Percentiles rank a stretch among this genome's conserved stretches.
Conservation (phyloP, 2,888 invertebrate species). For the Calliphora vomitoria region DNA sequence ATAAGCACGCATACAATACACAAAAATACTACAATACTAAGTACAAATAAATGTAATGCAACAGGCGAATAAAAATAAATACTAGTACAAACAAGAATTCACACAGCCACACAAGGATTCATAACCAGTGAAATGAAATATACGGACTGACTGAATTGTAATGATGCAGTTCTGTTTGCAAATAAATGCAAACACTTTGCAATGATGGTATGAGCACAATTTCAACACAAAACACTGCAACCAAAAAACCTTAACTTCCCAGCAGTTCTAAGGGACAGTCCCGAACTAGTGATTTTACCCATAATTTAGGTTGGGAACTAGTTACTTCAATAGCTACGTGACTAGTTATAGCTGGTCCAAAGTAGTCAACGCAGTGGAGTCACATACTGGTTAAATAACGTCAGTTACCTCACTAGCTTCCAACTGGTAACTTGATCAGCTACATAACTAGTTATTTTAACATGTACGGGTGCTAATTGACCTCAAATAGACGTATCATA, state of each 20-base stretch:
- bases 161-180: constrained; percentile 60
- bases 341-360: too few species aligned
- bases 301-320: too few species aligned
- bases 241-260: constrained; percentile 30
- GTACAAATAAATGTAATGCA: constrained; percentile 64
- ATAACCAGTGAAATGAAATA: constrained; percentile 23
- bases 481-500: too few species aligned
- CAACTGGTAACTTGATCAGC: too few species aligned
- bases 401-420: too few species aligned
- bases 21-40: constrained; percentile 15
- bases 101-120: constrained; percentile 19
- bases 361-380: too few species aligned
- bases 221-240: neutral
- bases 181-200: constrained; percentile 70
- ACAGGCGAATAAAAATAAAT: constrained; percentile 68
- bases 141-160: constrained; percentile 45
- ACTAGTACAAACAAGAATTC: constrained; percentile 33
- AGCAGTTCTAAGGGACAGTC: too few species aligned
- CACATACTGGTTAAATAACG: too few species aligned
- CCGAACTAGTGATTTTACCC: too few species aligned
- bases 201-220: constrained; percentile 15
- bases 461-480: too few species aligned
- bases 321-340: too few species aligned
- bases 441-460: too few species aligned
- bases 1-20: constrained; percentile 50